phyloP scores from a whole-genome alignment of 2,797 vertebrate genomes.

The Phrynocephalus vlangalii region DNA sequence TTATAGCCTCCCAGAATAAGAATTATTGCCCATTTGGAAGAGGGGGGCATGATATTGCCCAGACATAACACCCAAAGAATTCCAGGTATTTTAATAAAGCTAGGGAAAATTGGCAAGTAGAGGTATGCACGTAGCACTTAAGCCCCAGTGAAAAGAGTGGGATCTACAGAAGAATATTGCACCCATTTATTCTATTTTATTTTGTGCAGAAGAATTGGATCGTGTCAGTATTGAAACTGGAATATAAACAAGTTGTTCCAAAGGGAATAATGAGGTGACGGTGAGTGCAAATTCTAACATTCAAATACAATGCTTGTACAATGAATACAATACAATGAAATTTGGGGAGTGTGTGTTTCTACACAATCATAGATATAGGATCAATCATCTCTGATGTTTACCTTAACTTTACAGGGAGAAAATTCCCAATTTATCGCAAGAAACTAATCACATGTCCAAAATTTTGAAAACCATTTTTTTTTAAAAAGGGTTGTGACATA shows the following conservation, averaged over 20 bases:
- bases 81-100: not conserved
- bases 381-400: slow-evolving; percentile 33
- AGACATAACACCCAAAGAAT: not conserved
- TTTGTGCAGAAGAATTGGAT: not conserved
- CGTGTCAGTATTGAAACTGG: slow-evolving; percentile 30
- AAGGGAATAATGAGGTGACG: slow-evolving; percentile 37
- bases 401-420: slow-evolving; percentile 47
- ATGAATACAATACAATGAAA: not conserved
- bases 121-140: not conserved
- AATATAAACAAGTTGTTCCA: slow-evolving; percentile 40
- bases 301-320: slow-evolving; percentile 17
- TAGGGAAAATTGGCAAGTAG: not conserved
- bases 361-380: slow-evolving; percentile 35
- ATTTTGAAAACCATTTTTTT: slow-evolving; percentile 30
- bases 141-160: not conserved
- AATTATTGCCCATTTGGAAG: too few relatives aligned
- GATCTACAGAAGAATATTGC: not conserved
- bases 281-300: slow-evolving; percentile 42
- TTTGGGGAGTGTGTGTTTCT: slow-evolving; percentile 45
- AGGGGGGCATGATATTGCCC: not conserved
- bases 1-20: too few relatives aligned
- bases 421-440: slow-evolving; percentile 52
- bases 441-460: slow-evolving; percentile 38
- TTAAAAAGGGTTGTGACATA: slow-evolving; percentile 40
- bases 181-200: not conserved